These are phyloP conservation scores for Helicolenus hilgendorfi DNA, from an alignment of 2,797 vertebrate genomes.

Conservation along the genomic window DNA sequence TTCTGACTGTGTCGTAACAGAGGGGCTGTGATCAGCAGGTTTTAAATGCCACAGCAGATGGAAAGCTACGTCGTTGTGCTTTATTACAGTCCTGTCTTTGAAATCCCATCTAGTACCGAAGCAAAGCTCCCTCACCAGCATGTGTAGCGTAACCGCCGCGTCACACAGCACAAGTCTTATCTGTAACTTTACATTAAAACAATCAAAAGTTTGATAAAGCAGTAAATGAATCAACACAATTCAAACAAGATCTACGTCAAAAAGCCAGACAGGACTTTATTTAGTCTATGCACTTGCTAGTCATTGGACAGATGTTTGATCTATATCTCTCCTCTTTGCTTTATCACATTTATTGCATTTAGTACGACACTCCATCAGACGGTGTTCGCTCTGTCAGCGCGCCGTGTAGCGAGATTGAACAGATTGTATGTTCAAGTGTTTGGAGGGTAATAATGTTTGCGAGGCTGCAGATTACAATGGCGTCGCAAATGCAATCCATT, in stretches of 20 bases:
- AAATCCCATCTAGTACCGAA: slow-evolving; percentile 19
- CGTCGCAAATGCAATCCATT: slow-evolving; percentile 64
- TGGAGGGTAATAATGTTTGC: slow-evolving; percentile 64
- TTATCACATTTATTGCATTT: slow-evolving; percentile 29
- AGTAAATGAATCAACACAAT: background rate
- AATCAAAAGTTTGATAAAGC: background rate
- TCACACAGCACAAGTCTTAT: background rate
- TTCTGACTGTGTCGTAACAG: slow-evolving; percentile 35
- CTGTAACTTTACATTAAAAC: background rate
- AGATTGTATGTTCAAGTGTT: slow-evolving; percentile 59
- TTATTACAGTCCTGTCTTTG: slow-evolving; percentile 58
- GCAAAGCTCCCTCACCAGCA: background rate
- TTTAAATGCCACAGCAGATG: slow-evolving; percentile 81
- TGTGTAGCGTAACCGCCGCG: background rate
- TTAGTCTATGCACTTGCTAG: background rate
- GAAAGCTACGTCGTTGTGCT: slow-evolving; percentile 46
- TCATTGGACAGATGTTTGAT: slow-evolving; percentile 54
- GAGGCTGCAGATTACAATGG: slow-evolving; percentile 69
- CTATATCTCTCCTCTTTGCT: background rate
- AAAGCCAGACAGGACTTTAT: background rate
- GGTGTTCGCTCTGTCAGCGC: slow-evolving; percentile 13
- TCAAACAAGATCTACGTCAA: background rate
- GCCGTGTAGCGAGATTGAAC: slow-evolving; percentile 15
- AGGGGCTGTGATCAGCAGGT: slow-evolving; percentile 62
- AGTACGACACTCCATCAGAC: slow-evolving; percentile 4